A percentile compares a stretch with the other conserved stretches of the same genome.
phyloP scores from a whole-genome alignment of 2,888 invertebrate species.

The Priocnemis perturbator region DNA sequence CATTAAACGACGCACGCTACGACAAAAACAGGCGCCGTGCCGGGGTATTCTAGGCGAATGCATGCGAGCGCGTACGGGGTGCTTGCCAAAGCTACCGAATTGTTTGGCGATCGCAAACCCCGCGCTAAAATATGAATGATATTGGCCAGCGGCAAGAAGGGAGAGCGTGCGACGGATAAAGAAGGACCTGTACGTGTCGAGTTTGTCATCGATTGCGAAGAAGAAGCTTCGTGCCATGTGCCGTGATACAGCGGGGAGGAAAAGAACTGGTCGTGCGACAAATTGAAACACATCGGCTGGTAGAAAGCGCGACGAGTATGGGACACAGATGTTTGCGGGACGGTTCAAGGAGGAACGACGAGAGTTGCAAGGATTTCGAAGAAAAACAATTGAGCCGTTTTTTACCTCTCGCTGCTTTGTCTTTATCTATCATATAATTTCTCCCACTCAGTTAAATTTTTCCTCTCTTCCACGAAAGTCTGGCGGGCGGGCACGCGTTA shows the following conservation, averaged over 20 bases:
- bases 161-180: not conserved
- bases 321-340: no score
- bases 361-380: not conserved
- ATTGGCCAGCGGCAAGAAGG: conserved; percentile 18
- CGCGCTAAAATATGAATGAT: conserved; percentile 55
- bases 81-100: conserved; percentile 47
- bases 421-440: not conserved
- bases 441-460: not conserved
- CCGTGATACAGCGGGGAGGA: not conserved
- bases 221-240: not conserved
- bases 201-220: conserved; percentile 31
- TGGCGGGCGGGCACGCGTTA: not conserved
- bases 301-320: no score
- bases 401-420: not conserved
- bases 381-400: not conserved
- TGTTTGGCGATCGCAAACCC: conserved; percentile 60
- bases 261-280: conserved; percentile 17
- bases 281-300: conserved; percentile 21
- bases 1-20: conserved; percentile 53
- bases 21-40: conserved; percentile 54
- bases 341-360: no score
- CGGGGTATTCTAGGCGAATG: conserved; percentile 20
- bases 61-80: conserved; percentile 24
- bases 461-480: no score
- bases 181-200: not conserved